phyloP scores from a whole-genome alignment of 2,113 vertebrate species.

The Oryzias celebensis region DNA sequence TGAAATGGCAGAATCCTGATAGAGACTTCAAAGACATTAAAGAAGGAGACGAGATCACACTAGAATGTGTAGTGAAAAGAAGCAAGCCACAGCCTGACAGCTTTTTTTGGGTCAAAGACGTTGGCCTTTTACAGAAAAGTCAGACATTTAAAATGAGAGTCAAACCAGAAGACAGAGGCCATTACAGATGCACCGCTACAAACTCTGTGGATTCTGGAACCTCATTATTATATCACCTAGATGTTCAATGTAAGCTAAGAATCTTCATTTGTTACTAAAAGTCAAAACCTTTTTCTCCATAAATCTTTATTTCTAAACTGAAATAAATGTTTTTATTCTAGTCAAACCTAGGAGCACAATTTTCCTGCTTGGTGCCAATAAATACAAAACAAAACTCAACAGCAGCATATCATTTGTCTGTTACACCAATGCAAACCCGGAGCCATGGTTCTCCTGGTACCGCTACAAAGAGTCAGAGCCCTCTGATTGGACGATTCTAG shows the following conservation, averaged over 20 bases:
- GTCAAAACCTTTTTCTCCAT: not conserved
- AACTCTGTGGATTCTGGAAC: not conserved
- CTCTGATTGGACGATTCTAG: accelerated
- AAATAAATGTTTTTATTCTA: conserved; percentile 2
- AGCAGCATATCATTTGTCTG: accelerated
- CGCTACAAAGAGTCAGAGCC: not conserved
- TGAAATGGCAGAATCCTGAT: accelerated
- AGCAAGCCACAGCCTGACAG: not conserved
- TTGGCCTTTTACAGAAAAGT: accelerated
- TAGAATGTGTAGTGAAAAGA: conserved; percentile 36
- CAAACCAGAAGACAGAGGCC: conserved; percentile 2
- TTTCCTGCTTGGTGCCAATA: accelerated
- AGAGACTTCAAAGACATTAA: accelerated
- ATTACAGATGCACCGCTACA: not conserved
- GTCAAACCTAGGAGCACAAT: conserved; percentile 45
- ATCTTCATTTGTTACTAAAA: not conserved
- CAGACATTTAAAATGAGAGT: accelerated
- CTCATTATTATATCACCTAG: not conserved
- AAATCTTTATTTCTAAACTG: too few species aligned
- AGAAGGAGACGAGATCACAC: conserved; percentile 6
- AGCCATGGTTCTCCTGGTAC: conserved; percentile 40
- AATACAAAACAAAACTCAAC: conserved; percentile 11
- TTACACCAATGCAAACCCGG: conserved; percentile 31
- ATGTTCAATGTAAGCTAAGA: conserved; percentile 50
- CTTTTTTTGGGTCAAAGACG: conserved; percentile 27